Percentiles rank a stretch among this genome's conserved stretches.
Conservation (phyloP, 2,888 invertebrate species). For the Polylopha cassiicola region DNA sequence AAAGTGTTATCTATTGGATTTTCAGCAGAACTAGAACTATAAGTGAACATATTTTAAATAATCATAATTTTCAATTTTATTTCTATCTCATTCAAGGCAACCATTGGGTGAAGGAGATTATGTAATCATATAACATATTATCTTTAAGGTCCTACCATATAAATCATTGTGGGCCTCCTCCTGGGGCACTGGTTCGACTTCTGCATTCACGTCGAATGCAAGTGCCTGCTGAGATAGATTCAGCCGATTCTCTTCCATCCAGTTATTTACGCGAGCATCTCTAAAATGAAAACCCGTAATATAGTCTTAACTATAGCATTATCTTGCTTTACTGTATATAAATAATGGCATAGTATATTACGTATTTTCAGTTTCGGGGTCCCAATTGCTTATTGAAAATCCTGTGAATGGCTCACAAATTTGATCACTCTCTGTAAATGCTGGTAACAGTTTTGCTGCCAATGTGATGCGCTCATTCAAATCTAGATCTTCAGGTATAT, state of each 20-base stretch:
- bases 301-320: not conserved
- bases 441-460: conserved; percentile 42
- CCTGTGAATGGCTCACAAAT: conserved; percentile 79
- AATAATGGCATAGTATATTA: no score
- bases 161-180: conserved; percentile 64
- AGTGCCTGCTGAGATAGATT: conserved; percentile 76
- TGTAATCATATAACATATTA: no score
- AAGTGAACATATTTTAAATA: no score
- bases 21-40: no score
- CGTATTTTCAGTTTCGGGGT: conserved; percentile 68
- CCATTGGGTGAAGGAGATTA: no score
- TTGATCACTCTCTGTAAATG: conserved; percentile 49
- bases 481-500: conserved; percentile 49
- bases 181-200: conserved; percentile 76
- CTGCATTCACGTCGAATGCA: conserved; percentile 80
- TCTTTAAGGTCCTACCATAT: conserved; percentile 41
- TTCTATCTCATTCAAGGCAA: no score
- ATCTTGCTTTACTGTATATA: conserved; percentile 3
- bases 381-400: conserved; percentile 80
- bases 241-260: conserved; percentile 63
- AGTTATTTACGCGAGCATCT: conserved; percentile 50
- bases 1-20: no score
- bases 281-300: conserved; percentile 31
- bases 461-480: conserved; percentile 43
- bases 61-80: no score